A percentile compares a stretch with the other conserved stretches of the same genome.
Evolutionary conservation across 1,140 invertebrate genomes (phyloP).

Genomic region (Drosophila ironensis): DNA sequence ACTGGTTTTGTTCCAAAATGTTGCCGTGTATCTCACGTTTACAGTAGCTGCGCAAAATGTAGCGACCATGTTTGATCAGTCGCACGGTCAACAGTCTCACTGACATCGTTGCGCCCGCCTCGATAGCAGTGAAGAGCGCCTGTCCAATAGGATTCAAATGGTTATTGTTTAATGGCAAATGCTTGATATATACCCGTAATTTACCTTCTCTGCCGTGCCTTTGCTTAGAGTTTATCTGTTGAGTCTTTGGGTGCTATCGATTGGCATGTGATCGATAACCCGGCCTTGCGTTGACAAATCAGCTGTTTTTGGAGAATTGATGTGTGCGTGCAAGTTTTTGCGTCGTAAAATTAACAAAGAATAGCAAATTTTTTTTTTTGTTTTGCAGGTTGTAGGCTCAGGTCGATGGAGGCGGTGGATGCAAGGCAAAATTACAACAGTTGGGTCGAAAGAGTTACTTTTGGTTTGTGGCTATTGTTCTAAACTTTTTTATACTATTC

Average conservation of each 20-base stretch:
- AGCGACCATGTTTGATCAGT: slow-evolving; percentile 84
- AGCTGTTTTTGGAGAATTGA: too few relatives aligned
- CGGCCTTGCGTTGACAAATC: slow-evolving; percentile 20
- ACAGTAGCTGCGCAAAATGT: slow-evolving; percentile 82
- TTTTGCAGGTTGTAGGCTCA: neutral
- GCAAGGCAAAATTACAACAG: slow-evolving; percentile 28
- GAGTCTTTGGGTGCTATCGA: too few relatives aligned
- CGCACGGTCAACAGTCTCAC: slow-evolving; percentile 83
- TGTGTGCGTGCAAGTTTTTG: too few relatives aligned
- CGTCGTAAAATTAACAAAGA: slow-evolving; percentile 65
- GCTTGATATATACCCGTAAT: too few relatives aligned
- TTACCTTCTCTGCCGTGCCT: too few relatives aligned
- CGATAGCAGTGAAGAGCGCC: slow-evolving; percentile 3
- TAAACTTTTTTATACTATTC: slow-evolving; percentile 8
- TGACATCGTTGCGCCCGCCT: slow-evolving; percentile 82
- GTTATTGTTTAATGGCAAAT: too few relatives aligned
- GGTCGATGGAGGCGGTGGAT: neutral
- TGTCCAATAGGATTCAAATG: neutral
- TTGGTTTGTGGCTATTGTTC: slow-evolving; percentile 3
- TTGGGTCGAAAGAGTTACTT: slow-evolving; percentile 10
- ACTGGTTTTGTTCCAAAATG: slow-evolving; percentile 84
- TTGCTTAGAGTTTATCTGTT: too few relatives aligned
- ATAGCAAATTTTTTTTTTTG: too few relatives aligned
- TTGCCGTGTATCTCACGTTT: slow-evolving; percentile 83
- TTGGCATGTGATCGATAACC: slow-evolving; percentile 45